phyloP scores from a whole-genome alignment of 2,113 vertebrate genomes.

The Labrus mixtus region DNA sequence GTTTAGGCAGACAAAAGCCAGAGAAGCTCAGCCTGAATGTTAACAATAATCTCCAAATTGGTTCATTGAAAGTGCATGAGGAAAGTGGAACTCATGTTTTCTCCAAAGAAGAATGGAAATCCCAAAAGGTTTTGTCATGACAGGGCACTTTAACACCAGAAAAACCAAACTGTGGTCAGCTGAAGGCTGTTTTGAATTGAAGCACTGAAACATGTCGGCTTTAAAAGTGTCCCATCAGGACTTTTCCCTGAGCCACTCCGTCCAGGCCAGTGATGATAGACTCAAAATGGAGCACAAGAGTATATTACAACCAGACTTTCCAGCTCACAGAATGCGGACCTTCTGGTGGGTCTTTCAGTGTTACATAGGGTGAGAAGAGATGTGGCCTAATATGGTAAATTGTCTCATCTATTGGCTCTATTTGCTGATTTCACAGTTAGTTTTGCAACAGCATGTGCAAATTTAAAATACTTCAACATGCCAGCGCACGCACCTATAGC shows the following conservation, averaged over 20 bases:
- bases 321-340: slow-evolving; percentile 27
- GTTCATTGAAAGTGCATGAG: neutral
- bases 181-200: slow-evolving; percentile 44
- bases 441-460: neutral
- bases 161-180: slow-evolving; percentile 30
- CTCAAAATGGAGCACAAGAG: slow-evolving; percentile 14
- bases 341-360: slow-evolving; percentile 35
- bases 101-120: slow-evolving; percentile 12
- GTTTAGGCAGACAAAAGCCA: slow-evolving; percentile 9
- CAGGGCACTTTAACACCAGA: slow-evolving; percentile 35
- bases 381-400: neutral
- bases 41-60: slow-evolving; percentile 4
- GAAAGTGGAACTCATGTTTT: too few species aligned
- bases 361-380: slow-evolving; percentile 2
- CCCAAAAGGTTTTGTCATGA: neutral
- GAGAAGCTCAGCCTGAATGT: slow-evolving; percentile 1
- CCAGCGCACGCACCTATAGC: neutral
- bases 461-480: neutral
- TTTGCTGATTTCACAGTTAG: neutral
- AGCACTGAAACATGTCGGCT: slow-evolving; percentile 19
- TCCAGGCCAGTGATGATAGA: slow-evolving; percentile 17
- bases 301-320: slow-evolving; percentile 5
- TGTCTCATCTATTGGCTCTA: neutral
- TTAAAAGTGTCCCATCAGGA: slow-evolving; percentile 24
- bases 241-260: slow-evolving; percentile 34